These are phyloP conservation scores for Cephalotes varians DNA, from an alignment of 2,888 invertebrate genomes.

Conservation along the genomic window DNA sequence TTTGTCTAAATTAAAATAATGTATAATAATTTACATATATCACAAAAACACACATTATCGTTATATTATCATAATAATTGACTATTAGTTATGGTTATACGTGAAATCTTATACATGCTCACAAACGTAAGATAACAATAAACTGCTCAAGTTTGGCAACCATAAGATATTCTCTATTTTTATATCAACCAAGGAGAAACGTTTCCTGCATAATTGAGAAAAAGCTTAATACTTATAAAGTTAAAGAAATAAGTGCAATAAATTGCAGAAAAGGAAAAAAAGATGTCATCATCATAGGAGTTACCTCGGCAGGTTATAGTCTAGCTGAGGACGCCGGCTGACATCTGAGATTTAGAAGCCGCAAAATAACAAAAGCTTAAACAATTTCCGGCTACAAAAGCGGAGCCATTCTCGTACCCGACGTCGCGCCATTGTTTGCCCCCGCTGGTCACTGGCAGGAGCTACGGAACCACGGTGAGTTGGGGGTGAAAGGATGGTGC, in stretches of 20 bases:
- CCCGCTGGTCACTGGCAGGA: constrained; percentile 55
- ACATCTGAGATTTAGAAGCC: constrained; percentile 83
- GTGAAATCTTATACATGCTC: not conserved
- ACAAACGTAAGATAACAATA: not conserved
- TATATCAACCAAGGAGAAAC: not conserved
- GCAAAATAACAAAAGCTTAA: constrained; percentile 82
- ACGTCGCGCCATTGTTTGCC: constrained; percentile 78
- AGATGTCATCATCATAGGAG: constrained; percentile 29
- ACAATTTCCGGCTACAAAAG: constrained; percentile 82
- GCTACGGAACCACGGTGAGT: constrained; percentile 43
- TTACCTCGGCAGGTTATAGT: not conserved
- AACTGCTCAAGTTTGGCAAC: not conserved
- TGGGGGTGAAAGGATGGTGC: constrained; percentile 63
- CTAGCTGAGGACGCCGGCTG: constrained; percentile 61
- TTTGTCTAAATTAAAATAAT: constrained; percentile 18
- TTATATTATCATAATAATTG: constrained; percentile 7
- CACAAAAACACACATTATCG: not conserved
- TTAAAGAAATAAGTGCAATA: not conserved
- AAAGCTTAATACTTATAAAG: not conserved
- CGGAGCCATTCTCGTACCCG: constrained; percentile 73
- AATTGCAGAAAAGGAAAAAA: not conserved
- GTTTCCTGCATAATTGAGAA: not conserved
- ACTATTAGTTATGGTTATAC: not conserved
- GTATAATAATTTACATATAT: constrained; percentile 30
- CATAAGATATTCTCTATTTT: not conserved